Evolutionary conservation across 1,140 invertebrate genomes (phyloP).

Genomic region (Drosophila dunni): DNA sequence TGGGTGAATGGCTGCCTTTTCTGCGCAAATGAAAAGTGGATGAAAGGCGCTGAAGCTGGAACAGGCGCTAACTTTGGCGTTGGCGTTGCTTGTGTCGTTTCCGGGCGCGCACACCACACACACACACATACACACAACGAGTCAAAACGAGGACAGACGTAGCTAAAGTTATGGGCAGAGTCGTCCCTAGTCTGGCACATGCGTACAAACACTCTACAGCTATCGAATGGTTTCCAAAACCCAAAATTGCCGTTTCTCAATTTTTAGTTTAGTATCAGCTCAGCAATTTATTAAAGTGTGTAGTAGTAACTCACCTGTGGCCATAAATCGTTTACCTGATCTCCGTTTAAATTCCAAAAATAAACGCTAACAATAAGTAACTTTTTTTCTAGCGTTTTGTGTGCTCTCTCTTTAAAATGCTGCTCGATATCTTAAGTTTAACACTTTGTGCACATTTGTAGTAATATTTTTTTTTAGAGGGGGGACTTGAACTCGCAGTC

Average conservation of each 20-base stretch:
- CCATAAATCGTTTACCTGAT: conserved; percentile 12
- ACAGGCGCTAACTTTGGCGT: background rate
- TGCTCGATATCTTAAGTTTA: conserved; percentile 13
- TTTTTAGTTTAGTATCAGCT: conserved; percentile 22
- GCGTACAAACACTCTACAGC: conserved; percentile 50
- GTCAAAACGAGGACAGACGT: conserved; percentile 72
- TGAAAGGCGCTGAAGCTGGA: conserved; percentile 62
- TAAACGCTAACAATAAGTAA: background rate
- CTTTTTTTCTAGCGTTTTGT: background rate
- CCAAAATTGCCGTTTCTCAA: conserved; percentile 9
- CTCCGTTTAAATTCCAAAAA: conserved; percentile 1
- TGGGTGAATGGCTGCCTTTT: conserved; percentile 40
- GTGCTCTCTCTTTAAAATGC: conserved; percentile 3
- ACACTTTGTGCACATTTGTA: conserved; percentile 39
- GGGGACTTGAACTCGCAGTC: conserved; percentile 3
- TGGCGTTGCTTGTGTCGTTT: conserved; percentile 58
- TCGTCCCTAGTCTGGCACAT: conserved; percentile 57
- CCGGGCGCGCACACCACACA: conserved; percentile 57
- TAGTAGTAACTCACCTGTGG: conserved; percentile 39
- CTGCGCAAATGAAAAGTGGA: conserved; percentile 81
- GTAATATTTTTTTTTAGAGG: conserved; percentile 14
- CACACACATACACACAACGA: conserved; percentile 46
- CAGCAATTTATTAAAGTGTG: conserved; percentile 37
- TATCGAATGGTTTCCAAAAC: conserved; percentile 16
- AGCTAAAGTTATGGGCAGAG: background rate